Conservation (phyloP, 2,113 vertebrate genomes). For the Epinephelus cyanopodus region DNA sequence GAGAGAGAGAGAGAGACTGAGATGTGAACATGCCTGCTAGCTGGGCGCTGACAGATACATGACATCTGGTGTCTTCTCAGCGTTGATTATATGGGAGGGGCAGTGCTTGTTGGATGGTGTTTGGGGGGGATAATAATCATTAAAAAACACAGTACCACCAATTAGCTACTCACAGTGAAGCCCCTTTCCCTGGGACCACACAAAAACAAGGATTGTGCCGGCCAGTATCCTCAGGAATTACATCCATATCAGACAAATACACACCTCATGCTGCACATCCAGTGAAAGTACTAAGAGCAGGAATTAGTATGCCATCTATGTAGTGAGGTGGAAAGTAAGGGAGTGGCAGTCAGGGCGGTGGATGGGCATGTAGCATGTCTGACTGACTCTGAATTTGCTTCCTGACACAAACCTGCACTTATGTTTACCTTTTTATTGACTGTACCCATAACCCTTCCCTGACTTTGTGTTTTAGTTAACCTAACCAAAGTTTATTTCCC, state of each 20-base stretch:
- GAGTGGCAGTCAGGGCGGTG: no score
- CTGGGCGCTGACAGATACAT: constrained; percentile 4
- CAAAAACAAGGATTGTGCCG: neutral
- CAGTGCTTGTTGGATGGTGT: neutral
- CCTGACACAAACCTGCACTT: no score
- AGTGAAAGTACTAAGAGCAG: neutral
- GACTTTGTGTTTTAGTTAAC: no score
- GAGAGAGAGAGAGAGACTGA: neutral
- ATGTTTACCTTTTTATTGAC: no score
- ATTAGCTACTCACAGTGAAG: neutral
- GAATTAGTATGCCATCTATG: neutral
- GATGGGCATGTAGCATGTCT: no score
- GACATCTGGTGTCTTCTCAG: constrained; percentile 24
- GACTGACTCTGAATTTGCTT: no score
- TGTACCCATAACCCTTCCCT: no score
- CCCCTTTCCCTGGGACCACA: neutral
- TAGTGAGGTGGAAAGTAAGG: neutral
- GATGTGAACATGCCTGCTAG: constrained; percentile 2
- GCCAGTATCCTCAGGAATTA: neutral
- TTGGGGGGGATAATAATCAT: constrained; percentile 1
- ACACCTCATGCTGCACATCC: neutral
- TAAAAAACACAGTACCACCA: constrained; percentile 12
- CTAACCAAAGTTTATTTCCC: no score
- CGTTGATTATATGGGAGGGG: neutral
- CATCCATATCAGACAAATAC: neutral